Conservation (phyloP, 1,140 invertebrate genomes). For the Drosophila obscura region DNA sequence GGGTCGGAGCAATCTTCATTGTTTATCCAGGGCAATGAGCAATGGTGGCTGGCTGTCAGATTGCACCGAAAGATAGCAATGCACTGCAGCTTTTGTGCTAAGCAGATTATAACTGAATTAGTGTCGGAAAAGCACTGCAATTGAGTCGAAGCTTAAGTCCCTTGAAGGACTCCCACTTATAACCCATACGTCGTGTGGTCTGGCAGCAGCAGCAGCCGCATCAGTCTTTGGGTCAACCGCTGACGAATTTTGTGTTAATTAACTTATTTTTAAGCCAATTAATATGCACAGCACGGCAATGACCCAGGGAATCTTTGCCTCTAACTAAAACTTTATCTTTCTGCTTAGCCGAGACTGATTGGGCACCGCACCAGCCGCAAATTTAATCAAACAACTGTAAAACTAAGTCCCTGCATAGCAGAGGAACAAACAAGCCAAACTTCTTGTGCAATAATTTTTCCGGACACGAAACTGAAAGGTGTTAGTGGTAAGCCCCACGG, state of each 20-base stretch:
- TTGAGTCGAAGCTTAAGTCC: too few relatives aligned
- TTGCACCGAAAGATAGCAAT: background rate
- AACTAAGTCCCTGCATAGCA: constrained; percentile 22
- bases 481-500: constrained; percentile 34
- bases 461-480: constrained; percentile 34
- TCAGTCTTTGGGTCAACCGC: constrained; percentile 16
- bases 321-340: constrained; percentile 74
- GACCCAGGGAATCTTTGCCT: constrained; percentile 37
- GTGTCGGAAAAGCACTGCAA: background rate
- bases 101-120: constrained; percentile 49
- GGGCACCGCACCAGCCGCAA: constrained; percentile 39
- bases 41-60: too few relatives aligned
- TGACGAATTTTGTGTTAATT: constrained; percentile 44
- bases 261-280: constrained; percentile 47
- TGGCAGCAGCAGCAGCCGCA: too few relatives aligned
- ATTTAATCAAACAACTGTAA: constrained; percentile 68
- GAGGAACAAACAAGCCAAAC: constrained; percentile 55
- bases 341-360: constrained; percentile 5
- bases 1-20: constrained; percentile 24
- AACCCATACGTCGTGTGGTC: constrained; percentile 31
- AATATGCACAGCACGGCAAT: constrained; percentile 52
- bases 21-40: too few relatives aligned
- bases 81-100: constrained; percentile 31
- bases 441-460: constrained; percentile 65
- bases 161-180: background rate